These are phyloP conservation scores for Stenichneumon culpator DNA, from an alignment of 2,888 invertebrate species.

Conservation along the genomic window DNA sequence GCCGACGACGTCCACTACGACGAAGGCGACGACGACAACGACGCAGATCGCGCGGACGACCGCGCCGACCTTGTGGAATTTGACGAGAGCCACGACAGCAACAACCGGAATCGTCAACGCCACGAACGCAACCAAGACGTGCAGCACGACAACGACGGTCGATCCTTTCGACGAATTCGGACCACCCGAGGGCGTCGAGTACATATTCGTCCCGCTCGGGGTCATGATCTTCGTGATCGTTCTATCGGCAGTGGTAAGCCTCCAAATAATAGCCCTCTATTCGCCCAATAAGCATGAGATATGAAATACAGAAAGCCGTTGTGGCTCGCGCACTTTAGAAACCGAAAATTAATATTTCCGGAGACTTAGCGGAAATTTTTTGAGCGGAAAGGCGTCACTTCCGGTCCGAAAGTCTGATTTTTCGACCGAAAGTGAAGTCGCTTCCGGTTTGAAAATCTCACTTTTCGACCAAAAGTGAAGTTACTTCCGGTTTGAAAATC, in stretches of 20 bases:
- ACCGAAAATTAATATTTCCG: too few species aligned
- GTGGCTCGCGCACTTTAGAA: too few species aligned
- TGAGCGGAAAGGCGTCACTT: too few species aligned
- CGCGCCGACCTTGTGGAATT: slow-evolving; percentile 62
- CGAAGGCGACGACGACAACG: slow-evolving; percentile 24
- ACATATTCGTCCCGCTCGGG: slow-evolving; percentile 83
- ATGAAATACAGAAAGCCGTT: too few species aligned
- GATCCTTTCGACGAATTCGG: slow-evolving; percentile 82
- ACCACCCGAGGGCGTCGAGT: slow-evolving; percentile 83
- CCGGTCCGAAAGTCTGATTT: too few species aligned
- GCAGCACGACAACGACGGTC: slow-evolving; percentile 77
- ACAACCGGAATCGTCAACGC: slow-evolving; percentile 46
- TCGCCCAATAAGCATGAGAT: too few species aligned
- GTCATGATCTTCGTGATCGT: slow-evolving; percentile 83
- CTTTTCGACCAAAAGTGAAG: too few species aligned
- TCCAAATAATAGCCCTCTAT: too few species aligned
- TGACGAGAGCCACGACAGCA: slow-evolving; percentile 70
- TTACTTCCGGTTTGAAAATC: too few species aligned
- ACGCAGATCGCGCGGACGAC: slow-evolving; percentile 36
- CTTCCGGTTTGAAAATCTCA: too few species aligned
- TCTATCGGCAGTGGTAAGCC: slow-evolving; percentile 83
- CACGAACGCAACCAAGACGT: slow-evolving; percentile 61
- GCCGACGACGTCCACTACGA: slow-evolving; percentile 58
- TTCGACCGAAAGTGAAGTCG: too few species aligned
- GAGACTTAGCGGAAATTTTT: too few species aligned